Conservation (phyloP, 2,113 vertebrate species). For the Xiphias gladius region DNA sequence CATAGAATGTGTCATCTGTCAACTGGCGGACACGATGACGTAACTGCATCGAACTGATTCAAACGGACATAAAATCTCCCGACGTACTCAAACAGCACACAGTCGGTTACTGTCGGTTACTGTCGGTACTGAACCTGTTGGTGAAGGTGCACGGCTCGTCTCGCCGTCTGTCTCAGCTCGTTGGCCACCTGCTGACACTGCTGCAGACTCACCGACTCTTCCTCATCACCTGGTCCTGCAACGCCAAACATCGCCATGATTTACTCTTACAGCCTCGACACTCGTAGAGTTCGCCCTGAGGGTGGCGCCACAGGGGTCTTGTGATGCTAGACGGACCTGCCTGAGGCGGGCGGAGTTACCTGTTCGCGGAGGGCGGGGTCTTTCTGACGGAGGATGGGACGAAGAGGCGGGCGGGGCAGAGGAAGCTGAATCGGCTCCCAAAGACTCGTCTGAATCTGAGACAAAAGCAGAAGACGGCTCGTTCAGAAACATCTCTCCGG, state of each 20-base stretch:
- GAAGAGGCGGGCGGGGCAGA: conserved; percentile 8
- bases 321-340: not conserved
- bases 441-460: not conserved
- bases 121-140: conserved; percentile 60
- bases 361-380: not conserved
- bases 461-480: not conserved
- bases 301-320: not conserved
- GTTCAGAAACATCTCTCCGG: too few species aligned
- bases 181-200: conserved; percentile 43
- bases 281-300: not conserved
- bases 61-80: too few species aligned
- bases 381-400: conserved; percentile 21
- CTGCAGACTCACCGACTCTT: not conserved
- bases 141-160: conserved; percentile 69
- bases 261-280: not conserved
- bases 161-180: conserved; percentile 67
- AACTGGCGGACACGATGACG: too few species aligned
- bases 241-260: not conserved
- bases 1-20: too few species aligned
- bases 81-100: too few species aligned
- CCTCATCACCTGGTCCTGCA: conserved; percentile 1
- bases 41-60: too few species aligned
- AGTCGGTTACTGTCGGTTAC: too few species aligned
- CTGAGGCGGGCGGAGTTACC: not conserved
- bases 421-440: not conserved